A percentile compares a stretch with the other conserved stretches of the same genome.
phyloP scores from a whole-genome alignment of 1,140 invertebrate genomes.

The Danaus melanippus region DNA sequence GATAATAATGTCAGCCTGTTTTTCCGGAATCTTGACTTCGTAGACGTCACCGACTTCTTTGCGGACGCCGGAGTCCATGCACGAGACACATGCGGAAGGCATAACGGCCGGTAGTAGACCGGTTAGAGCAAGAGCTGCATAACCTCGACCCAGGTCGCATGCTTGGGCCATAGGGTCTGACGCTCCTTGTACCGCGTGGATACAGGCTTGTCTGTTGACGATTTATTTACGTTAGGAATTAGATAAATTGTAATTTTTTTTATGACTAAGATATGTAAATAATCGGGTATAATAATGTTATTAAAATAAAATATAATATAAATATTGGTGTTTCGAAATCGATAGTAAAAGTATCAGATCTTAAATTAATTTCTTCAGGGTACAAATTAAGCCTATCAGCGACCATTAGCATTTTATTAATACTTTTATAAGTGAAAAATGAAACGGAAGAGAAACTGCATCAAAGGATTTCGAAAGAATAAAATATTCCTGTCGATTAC shows the following conservation, averaged over 20 bases:
- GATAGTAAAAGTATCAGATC: no score
- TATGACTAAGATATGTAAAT: no score
- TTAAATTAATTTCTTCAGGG: no score
- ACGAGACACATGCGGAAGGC: slow-evolving; percentile 76
- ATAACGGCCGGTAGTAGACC: slow-evolving; percentile 72
- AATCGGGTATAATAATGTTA: no score
- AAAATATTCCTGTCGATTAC: no score
- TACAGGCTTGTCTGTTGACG: slow-evolving; percentile 76
- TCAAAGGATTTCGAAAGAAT: no score
- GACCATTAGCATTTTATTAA: no score
- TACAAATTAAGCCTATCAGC: no score
- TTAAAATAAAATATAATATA: no score
- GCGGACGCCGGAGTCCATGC: slow-evolving; percentile 72
- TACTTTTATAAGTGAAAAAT: no score
- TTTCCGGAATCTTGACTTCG: slow-evolving; percentile 77
- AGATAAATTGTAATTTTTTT: background rate
- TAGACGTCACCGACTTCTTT: slow-evolving; percentile 74
- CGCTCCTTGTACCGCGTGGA: slow-evolving; percentile 65
- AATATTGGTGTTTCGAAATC: no score
- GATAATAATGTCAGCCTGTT: slow-evolving; percentile 82
- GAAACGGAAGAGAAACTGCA: no score
- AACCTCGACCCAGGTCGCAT: slow-evolving; percentile 75
- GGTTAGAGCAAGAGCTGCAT: slow-evolving; percentile 72
- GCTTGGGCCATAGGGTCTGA: slow-evolving; percentile 54
- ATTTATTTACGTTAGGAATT: slow-evolving; percentile 2